Conservation (phyloP, 2,113 vertebrate genomes). For the Cebidichthys violaceus region DNA sequence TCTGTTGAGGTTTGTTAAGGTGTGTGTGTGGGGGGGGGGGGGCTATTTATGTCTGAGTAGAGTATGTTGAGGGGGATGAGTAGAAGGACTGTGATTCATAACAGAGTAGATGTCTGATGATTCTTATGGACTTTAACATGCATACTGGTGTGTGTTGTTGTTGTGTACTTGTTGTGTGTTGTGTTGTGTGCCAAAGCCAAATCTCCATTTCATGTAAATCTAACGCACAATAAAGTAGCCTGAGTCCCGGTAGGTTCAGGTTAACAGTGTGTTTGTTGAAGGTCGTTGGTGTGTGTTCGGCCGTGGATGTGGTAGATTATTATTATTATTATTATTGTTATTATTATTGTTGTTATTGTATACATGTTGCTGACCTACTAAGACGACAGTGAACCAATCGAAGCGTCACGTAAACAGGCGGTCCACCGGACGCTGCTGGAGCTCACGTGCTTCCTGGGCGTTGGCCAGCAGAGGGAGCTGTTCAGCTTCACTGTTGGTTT, state of each 20-base stretch:
- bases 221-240: too few relatives aligned
- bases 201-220: too few relatives aligned
- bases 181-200: too few relatives aligned
- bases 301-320: not conserved
- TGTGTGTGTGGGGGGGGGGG: too few relatives aligned
- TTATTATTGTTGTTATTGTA: not conserved
- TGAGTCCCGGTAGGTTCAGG: too few relatives aligned
- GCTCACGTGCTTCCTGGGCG: not conserved
- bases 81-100: not conserved
- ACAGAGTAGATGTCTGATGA: not conserved
- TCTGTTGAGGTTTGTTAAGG: not conserved
- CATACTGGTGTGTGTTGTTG: too few relatives aligned
- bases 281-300: not conserved
- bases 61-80: not conserved
- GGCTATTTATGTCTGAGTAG: too few relatives aligned
- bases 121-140: too few relatives aligned
- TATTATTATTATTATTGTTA: not conserved
- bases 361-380: not conserved
- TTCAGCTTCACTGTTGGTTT: constrained; percentile 57
- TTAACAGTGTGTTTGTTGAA: too few relatives aligned
- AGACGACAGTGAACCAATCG: constrained; percentile 7
- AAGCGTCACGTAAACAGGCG: not conserved
- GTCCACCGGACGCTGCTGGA: not conserved
- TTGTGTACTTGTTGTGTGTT: too few relatives aligned
- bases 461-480: constrained; percentile 76